Evolutionary conservation across 2,888 invertebrate genomes (phyloP).

Genomic region (Tenthredo scrophulariae): DNA sequence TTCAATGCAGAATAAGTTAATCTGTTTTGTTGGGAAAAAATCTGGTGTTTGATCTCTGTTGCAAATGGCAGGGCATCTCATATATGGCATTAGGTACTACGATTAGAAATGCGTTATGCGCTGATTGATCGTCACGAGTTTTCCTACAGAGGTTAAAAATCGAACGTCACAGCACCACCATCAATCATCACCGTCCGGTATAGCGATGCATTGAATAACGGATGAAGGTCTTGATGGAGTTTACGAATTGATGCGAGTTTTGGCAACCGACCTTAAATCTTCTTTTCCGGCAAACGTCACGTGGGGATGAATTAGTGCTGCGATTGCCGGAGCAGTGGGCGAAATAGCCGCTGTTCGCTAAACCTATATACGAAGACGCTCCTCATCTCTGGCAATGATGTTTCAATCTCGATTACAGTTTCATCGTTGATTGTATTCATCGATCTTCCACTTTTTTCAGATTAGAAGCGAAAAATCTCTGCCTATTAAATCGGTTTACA

Average conservation of each 20-base stretch:
- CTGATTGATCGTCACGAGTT: conserved; percentile 23
- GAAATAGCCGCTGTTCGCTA: not conserved
- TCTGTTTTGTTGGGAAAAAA: not conserved
- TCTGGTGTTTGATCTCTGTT: conserved; percentile 22
- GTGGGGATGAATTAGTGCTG: not conserved
- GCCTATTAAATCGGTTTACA: not conserved
- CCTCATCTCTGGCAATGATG: not conserved
- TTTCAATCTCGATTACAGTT: not conserved
- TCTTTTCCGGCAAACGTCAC: not conserved
- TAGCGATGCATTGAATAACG: conserved; percentile 48
- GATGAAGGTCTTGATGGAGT: conserved; percentile 48
- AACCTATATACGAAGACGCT: not conserved
- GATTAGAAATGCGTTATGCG: conserved; percentile 36
- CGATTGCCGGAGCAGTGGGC: not conserved
- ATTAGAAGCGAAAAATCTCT: not conserved
- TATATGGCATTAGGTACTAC: not conserved
- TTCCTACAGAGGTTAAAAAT: conserved; percentile 6
- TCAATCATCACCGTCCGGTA: conserved; percentile 20
- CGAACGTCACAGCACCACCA: conserved; percentile 37
- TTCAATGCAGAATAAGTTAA: not conserved
- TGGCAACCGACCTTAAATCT: not conserved
- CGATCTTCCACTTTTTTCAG: not conserved
- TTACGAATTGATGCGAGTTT: conserved; percentile 41
- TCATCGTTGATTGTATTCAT: not conserved
- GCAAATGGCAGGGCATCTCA: not conserved